phyloP scores from a whole-genome alignment of 92 coral and sea anemone genomes.

The Meandrina meandrites region DNA sequence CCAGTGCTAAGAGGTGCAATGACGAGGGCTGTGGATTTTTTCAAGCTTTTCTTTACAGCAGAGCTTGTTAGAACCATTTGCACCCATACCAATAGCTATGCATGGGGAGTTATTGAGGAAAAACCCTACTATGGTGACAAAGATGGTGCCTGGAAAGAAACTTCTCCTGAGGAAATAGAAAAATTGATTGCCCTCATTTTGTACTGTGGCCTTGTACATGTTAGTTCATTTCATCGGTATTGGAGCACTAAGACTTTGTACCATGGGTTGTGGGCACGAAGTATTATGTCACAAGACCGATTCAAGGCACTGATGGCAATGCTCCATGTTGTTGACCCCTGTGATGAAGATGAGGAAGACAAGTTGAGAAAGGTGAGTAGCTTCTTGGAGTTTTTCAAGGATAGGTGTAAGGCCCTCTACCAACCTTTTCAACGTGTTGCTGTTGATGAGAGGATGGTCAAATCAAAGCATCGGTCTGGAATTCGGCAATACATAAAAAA shows the following conservation, averaged over 20 bases:
- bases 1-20: conserved; percentile 46
- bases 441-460: conserved; percentile 72
- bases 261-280: conserved; percentile 70
- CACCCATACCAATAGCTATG: conserved; percentile 64
- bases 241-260: conserved; percentile 72
- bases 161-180: conserved; percentile 57
- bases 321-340: conserved; percentile 61
- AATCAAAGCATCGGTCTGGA: conserved; percentile 67
- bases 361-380: conserved; percentile 58
- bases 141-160: conserved; percentile 64
- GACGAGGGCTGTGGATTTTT: conserved; percentile 66
- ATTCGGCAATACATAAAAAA: conserved; percentile 61
- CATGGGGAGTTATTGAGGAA: conserved; percentile 39
- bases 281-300: conserved; percentile 45
- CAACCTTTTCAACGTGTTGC: conserved; percentile 63
- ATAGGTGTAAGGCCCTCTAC: conserved; percentile 46
- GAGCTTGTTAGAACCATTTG: conserved; percentile 42
- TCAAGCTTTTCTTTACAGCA: conserved; percentile 55
- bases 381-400: conserved; percentile 49
- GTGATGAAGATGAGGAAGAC: conserved; percentile 43
- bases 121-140: conserved; percentile 59
- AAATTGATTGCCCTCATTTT: conserved; percentile 59
- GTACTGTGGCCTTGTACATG: conserved; percentile 64
- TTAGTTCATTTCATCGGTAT: conserved; percentile 50
- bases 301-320: conserved; percentile 73